Percentiles rank a stretch among this genome's conserved stretches.
Conservation (phyloP, 2,888 invertebrate species). For the Pammene aurita region DNA sequence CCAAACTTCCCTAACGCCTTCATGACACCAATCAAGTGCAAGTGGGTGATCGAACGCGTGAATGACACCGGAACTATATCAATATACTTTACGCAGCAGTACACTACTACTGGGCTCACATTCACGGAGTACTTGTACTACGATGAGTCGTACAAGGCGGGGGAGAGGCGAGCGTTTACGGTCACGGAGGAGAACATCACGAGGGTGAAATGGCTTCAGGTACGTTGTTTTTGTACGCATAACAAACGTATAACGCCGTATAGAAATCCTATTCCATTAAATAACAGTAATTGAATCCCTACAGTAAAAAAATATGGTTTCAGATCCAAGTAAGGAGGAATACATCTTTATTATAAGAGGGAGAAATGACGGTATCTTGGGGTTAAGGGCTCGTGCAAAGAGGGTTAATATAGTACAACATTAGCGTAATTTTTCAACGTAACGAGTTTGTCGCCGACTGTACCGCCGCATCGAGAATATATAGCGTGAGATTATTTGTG, state of each 20-base stretch:
- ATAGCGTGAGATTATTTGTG: slow-evolving; percentile 20
- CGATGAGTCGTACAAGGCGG: slow-evolving; percentile 86
- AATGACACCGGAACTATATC: slow-evolving; percentile 89
- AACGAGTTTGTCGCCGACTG: slow-evolving; percentile 54
- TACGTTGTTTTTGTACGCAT: slow-evolving; percentile 48
- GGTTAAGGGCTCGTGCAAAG: slow-evolving; percentile 44
- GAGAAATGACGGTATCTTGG: slow-evolving; percentile 47
- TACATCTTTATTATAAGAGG: slow-evolving; percentile 53
- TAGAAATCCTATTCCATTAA: too few relatives aligned
- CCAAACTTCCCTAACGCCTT: slow-evolving; percentile 93
- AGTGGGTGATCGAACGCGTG: slow-evolving; percentile 93
- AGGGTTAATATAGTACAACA: slow-evolving; percentile 55
- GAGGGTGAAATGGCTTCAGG: slow-evolving; percentile 84
- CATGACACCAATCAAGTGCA: slow-evolving; percentile 91
- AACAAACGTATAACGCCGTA: too few relatives aligned
- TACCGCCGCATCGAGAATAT: slow-evolving; percentile 49
- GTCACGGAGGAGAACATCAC: slow-evolving; percentile 90
- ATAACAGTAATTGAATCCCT: too few relatives aligned
- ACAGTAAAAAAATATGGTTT: neutral
- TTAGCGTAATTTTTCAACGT: slow-evolving; percentile 55
- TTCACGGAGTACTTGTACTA: slow-evolving; percentile 91
- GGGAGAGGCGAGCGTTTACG: slow-evolving; percentile 85
- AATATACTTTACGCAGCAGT: slow-evolving; percentile 94
- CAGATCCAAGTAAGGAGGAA: neutral
- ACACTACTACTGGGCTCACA: slow-evolving; percentile 89